Evolutionary conservation across 2,888 invertebrate species (phyloP), one percentile per base, ranked within the genome.

Genomic region (Baronia brevicornis): DNA sequence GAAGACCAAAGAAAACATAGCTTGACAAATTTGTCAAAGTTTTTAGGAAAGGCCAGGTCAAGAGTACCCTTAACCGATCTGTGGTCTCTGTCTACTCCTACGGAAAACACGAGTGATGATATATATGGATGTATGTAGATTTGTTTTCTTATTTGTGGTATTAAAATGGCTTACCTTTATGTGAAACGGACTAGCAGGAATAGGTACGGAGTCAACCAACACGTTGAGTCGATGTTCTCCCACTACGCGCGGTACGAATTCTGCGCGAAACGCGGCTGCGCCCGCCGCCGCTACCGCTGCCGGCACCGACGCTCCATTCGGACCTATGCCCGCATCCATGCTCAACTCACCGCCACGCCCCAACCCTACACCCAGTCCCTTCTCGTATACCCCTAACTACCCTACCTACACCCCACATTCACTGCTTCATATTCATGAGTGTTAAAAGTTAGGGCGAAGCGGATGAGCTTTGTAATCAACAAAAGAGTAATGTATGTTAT

Each of bases 201-300:
- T 93, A 5, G 95, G 91, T 53, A 89, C 74, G 44, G 92, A 91
- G 63, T 90, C 92, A 40, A 95, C 93, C 38, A 90, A 91, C 41
- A 97, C 94, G 54, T 94, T 91, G 41, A 97, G 92, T 39, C 93
- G 89, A 72, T 97, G 96, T 60, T 96, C 95, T 24, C 97, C 97
- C 38, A 97, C 96, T 27, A 93, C 91, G 49, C 92, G 86, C 5
- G 97, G 97, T 40, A 92, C 92, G 72, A 97, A 98, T 71, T 97
- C 95, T 2, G 97, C 96, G 43, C 91, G 90, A 80, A 94, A 95
- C 41, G 91, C 90, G 27, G 91, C 92, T 42, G 91, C 88, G 44
- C 93, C 93, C 39, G 92, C 90, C 60, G 95, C 90, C 59, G 93
- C 90, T 44, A 96, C 94, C 70, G 95, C 94, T 46, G 95, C 94